Evolutionary conservation across 2,113 vertebrate species (phyloP), one percentile per base, ranked within the genome.

Genomic region (Pachycephala philippinensis): DNA sequence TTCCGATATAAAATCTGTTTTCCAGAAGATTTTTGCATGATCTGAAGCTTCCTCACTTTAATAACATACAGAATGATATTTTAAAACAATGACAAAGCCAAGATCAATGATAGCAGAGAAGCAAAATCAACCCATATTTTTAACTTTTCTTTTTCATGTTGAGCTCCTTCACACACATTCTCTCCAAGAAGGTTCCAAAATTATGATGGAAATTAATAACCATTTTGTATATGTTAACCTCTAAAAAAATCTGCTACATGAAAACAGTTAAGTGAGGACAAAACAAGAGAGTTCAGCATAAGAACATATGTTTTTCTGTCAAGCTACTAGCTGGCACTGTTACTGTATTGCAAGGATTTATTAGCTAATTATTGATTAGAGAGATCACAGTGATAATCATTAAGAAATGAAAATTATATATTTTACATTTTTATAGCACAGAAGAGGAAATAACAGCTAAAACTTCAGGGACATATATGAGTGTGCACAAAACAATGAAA

Each of bases 1-100:
- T 93, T 93, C 66, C 12, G 10, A 87, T 85, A 85, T 13, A 76
- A 93, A 90, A 95, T 77, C 85, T 95, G 59, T 90, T 93, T 95
- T 88, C 90, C 63, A 37, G 74, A 89, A 79, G 18, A 18, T 57
- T 93, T 87, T 94, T 90, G 66, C 28, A 3, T 68, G 49, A 75
- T 75, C 56, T 64, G 52, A 87, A 93, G 28, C 81, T 90, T 78
- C 63, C 31, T 79, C 75, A 63, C 63, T 93, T 94, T 39, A 42
- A 77, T 76, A 90, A 93, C 10, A 5, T 50, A 80, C n/a, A 33
- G 61, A 79, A 82, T 39, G 33, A 10, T 93, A 86, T 86, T 94
- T 93, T 86, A 74, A 94, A 90, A 68, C 31, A 76, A 85, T 3
- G 26, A 88, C 56, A 84, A 87, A 79, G 19, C 27, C n/a, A 88